Evolutionary conservation across 2,113 vertebrate species (phyloP), one percentile per base, ranked within the genome.

Genomic region (Buteo buteo): DNA sequence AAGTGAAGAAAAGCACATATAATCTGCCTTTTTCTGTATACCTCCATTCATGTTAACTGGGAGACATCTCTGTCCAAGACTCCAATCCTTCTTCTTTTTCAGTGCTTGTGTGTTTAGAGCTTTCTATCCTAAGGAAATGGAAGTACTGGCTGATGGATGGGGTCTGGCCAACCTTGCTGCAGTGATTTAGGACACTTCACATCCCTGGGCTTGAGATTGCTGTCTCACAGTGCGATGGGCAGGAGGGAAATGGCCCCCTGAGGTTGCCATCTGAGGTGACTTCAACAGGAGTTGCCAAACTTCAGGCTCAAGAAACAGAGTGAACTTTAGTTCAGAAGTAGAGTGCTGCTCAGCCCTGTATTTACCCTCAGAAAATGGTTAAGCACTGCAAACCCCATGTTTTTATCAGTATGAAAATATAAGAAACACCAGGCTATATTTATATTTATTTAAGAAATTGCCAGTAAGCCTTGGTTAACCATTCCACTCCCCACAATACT

Each of bases 1-100:
- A 91, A 54, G 7, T 29, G 24, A 67, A 66, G 13, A 78, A 84
- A 87, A 74, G 67, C 10, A 49, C 8, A 8, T 20, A 31, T 18
- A 78, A 42, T 66, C 34, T 55, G 3, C 7, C 4, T 36, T 89
- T 82, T 62, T 24, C n/a, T 73, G 6, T 66, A 6, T 44, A 34
- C 15, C 9, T 71, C 3, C 9, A 11, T 44, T 72, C 3, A 0
- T 34, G 10, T 42, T 67, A 13, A 55, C 8, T 9, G 4, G 7
- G 5, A 79, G 7, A 52, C 4, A 47, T 8, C n/a, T 77, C 16
- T 34, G 13, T 29, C 26, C 44, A 85, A 84, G 29, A 38, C 36
- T 59, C 11, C 59, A 25, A 36, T 47, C 32, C 6, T 45, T 86
- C 31, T 77, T 86, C 34, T 77, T 47, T 10, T 69, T 77, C 22